Evolutionary conservation across 2,113 vertebrate genomes (phyloP), one percentile per base, ranked within the genome.

Genomic region (Galemys pyrenaicus): DNA sequence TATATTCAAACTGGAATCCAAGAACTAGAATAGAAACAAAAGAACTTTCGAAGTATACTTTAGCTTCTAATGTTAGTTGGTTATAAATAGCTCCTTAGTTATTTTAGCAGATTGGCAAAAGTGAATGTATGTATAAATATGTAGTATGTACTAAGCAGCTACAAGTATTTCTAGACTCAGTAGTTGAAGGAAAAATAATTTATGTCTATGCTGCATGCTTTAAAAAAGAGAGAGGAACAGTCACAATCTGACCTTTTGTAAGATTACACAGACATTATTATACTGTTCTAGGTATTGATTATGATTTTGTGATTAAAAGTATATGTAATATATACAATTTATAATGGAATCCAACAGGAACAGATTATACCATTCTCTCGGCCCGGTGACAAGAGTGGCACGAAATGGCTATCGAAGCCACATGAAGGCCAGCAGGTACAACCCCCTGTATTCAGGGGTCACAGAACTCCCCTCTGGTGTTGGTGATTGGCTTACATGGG

Each of bases 351-450:
- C 97, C 99, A 98, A 99, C 99, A 99, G 99, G 99, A 99, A 98
- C 98, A 99, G 99, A 98, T 99, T 99, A 98, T 99, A 99, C 99
- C 99, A 99, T 98, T 99, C 99, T 98, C 98, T 99, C 98, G 99
- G 99, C 96, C 99, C 99, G 98, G 98, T 99, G 98, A 99, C 99
- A 99, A 99, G 99, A 98, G 98, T 99, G 99, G 98, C 99, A 98
- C 99, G 99, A 98, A 99, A 99, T 99, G 99, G 99, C 98, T 99
- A 98, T 99, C 98, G 99, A 98, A 99, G 99, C 99, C 99, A 98
- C 98, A 96, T 99, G 98, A 99, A 99, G 98, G 98, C 99, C 99
- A 99, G 99, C 99, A 99, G 99, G 99, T 99, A 99, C 99, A 97
- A 96, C 62, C 96, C 97, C 98, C 98, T 97, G 98, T 97, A 91